Evolutionary conservation across 2,113 vertebrate species (phyloP).

Genomic region (Ameiurus melas): DNA sequence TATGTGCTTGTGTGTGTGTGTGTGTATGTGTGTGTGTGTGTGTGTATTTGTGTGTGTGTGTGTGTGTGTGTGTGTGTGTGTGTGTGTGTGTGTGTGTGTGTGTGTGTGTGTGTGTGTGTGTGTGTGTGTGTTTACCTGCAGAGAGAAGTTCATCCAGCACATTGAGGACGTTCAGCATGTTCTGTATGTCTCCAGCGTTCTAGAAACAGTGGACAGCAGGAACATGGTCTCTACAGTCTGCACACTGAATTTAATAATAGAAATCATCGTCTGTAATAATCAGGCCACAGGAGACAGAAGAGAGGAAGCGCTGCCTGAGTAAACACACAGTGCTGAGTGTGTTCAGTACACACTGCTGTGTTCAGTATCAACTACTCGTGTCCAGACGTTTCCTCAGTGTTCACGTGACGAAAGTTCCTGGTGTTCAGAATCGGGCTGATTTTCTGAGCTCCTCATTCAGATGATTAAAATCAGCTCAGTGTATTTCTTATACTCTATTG

Average conservation of each 20-base stretch:
- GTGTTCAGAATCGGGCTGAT: too few relatives aligned
- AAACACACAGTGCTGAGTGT: too few relatives aligned
- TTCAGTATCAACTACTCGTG: too few relatives aligned
- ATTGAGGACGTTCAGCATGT: slow-evolving; percentile 77
- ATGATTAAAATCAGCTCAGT: too few relatives aligned
- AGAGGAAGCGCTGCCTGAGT: not conserved
- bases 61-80: not conserved
- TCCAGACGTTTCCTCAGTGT: too few relatives aligned
- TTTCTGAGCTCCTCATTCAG: too few relatives aligned
- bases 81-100: slow-evolving; percentile 42
- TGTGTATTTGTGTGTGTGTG: not conserved
- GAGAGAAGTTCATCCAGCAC: slow-evolving; percentile 87
- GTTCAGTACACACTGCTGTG: too few relatives aligned
- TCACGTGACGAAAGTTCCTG: too few relatives aligned
- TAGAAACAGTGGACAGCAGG: slow-evolving; percentile 66
- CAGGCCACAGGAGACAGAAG: too few relatives aligned
- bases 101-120: not conserved
- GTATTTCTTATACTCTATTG: too few relatives aligned
- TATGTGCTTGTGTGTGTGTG: too few relatives aligned
- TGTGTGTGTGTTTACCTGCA: slow-evolving; percentile 75
- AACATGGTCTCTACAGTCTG: slow-evolving; percentile 17
- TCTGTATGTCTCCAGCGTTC: slow-evolving; percentile 79
- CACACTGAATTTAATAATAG: not conserved
- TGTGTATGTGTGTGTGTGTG: too few relatives aligned
- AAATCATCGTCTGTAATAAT: not conserved